Base-by-base conservation (phyloP, 2,113 vertebrate species). In the Nettapus auritus region DNA sequence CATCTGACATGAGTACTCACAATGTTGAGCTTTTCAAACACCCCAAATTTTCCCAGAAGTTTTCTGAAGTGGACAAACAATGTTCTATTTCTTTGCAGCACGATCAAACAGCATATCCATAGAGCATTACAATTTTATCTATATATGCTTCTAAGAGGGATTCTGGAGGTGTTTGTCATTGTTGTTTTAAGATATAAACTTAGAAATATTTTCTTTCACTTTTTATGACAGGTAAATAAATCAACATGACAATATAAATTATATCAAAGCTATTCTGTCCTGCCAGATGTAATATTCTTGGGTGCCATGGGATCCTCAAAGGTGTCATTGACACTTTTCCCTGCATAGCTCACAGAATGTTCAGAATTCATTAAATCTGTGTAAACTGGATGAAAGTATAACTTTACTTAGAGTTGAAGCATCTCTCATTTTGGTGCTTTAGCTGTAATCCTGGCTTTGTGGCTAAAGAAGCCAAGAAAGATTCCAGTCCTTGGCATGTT, bases 201-300 rank as follows among this genome's bases (percentile, higher is more conserved):
- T 92, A 46, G 11, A 71, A 74, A 86, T 71, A 84, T 83, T 95
- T 94, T 6, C 17, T 68, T 83, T 88, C 38, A 56, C 20, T 82
- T 33, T 64, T 93, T 84, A 59, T 83, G 86, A 78, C 28, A 88
- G 55, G 22, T 64, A 86, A 90, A 67, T 90, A 86, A 64, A 42
- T 84, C 83, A 93, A 34, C 22, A 25, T 68, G 57, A 75, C n/a
- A 78, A 78, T 55, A 75, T 56, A 63, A 90, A 82, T 19, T 0
- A 56, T 78, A 69, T 93, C 52, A 93, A 52, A 88, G 29, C 33
- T 89, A 46, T 71, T 86, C 21, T 12, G 28, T 82, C 28, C 18
- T 82, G 64, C 29, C 48, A 68, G 55, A 59, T 78, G 13, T 17
- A 92, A 64, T 92, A 70, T 78, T 67, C 13, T 75, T 55, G 59